phyloP scores from a whole-genome alignment of 2,797 vertebrate genomes.

The Melanotaenia pygmaea region DNA sequence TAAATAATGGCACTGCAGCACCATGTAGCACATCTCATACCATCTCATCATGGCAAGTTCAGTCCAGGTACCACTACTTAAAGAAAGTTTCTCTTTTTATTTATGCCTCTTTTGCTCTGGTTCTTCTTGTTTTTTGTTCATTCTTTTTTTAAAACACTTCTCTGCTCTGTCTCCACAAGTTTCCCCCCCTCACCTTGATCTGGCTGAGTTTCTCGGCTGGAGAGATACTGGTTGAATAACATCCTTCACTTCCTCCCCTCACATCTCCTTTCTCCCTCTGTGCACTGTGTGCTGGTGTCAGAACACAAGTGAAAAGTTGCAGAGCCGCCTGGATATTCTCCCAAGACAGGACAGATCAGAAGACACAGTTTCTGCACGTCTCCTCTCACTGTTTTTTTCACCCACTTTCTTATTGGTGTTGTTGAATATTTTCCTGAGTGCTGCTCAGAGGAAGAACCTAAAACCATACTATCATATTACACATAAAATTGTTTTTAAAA shows the following conservation, averaged over 20 bases:
- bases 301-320: slow-evolving; percentile 52
- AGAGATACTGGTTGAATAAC: slow-evolving; percentile 54
- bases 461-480: background rate
- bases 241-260: slow-evolving; percentile 23
- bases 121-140: background rate
- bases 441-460: background rate
- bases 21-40: background rate
- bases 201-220: slow-evolving; percentile 63
- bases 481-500: background rate
- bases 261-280: background rate
- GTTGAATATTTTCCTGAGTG: slow-evolving; percentile 3
- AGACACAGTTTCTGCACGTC: slow-evolving; percentile 21
- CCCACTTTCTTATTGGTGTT: slow-evolving; percentile 17
- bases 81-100: background rate
- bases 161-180: slow-evolving; percentile 27
- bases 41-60: background rate
- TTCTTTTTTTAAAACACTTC: background rate
- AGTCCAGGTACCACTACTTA: background rate
- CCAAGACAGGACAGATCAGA: slow-evolving; percentile 25
- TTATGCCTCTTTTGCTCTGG: background rate
- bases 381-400: slow-evolving; percentile 2
- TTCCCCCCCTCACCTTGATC: slow-evolving; percentile 48
- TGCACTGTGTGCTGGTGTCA: slow-evolving; percentile 20
- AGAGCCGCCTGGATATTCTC: slow-evolving; percentile 35
- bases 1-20: background rate